Conservation (phyloP, 1,140 invertebrate species). For the Pteromalus puparum region DNA sequence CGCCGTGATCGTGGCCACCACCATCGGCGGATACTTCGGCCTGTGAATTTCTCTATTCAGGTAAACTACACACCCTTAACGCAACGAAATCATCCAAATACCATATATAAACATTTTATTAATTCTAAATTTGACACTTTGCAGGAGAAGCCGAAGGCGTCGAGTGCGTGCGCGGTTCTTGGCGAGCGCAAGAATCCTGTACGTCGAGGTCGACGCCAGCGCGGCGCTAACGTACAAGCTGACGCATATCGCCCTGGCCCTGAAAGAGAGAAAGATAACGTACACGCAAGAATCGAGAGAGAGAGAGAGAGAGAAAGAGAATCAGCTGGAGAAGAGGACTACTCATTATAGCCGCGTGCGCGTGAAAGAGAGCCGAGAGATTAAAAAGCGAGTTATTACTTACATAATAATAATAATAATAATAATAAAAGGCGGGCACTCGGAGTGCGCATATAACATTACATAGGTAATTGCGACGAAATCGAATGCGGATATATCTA, state of each 20-base stretch:
- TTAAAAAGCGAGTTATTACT: neutral
- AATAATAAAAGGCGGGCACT: neutral
- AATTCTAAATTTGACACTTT: neutral
- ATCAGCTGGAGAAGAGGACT: neutral
- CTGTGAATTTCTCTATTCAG: constrained; percentile 63
- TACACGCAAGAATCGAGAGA: neutral
- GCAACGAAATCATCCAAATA: neutral
- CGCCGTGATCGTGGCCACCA: constrained; percentile 87
- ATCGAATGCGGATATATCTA: neutral
- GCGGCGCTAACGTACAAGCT: constrained; percentile 16
- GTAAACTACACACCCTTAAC: constrained; percentile 53
- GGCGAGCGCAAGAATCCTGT: constrained; percentile 11
- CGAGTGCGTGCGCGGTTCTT: constrained; percentile 25
- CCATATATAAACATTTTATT: neutral
- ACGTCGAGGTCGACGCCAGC: constrained; percentile 2
- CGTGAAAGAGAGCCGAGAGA: no score
- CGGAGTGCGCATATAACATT: neutral
- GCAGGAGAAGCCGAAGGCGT: constrained; percentile 15
- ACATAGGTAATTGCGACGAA: neutral
- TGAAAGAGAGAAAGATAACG: neutral
- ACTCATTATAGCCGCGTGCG: no score
- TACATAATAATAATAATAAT: neutral
- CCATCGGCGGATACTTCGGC: constrained; percentile 83
- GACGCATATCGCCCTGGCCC: constrained; percentile 33
- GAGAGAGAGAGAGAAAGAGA: neutral